Evolutionary conservation across 2,113 vertebrate species (phyloP), one percentile per base, ranked within the genome.

Genomic region (Cyrtonyx montezumae): DNA sequence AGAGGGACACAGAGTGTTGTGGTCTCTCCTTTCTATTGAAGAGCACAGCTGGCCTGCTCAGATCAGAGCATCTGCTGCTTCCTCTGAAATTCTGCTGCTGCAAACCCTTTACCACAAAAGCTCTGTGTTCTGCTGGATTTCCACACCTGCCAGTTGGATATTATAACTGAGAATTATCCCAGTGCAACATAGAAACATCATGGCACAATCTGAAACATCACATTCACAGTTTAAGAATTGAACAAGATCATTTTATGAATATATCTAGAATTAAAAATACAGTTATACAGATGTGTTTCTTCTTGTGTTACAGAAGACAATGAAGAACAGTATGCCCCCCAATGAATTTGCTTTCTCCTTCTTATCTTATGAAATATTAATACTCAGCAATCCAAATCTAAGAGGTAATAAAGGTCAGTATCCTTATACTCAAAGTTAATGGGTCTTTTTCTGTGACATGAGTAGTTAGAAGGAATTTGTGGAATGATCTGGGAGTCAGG

Each of bases 11-110:
- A 3, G 58, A 28, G 26, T 74, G 36, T 77, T 90, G 61, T 26
- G 73, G 26, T 42, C 63, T 20, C 59, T 81, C 56, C 46, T 91
- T 51, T n/a, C 63, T 83, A 34, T 67, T 79, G 82, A 92, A 63
- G 1, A 1, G 55, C 95, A 77, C 88, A 96, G 88, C 91, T 95
- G 91, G 59, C 49, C 74, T 59, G 53, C 45, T 58, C 42, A 84
- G 80, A 87, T 45, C 78, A 69, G 53, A 94, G 92, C 96, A 95
- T 93, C 91, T 93, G 94, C 58, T 95, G 34, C 59, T 88, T 78
- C 62, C 73, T 53, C 62, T 79, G 86, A 92, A 90, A 84, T 0
- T 2, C 58, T 84, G 30, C 77, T 90, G 42, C 78, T 66, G 9
- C 78, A 63, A 51, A 32, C 62, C 55, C 74, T 75, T 79, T 75